Conservation (phyloP, 1,140 invertebrate genomes). For the Drosophila murphyi region DNA sequence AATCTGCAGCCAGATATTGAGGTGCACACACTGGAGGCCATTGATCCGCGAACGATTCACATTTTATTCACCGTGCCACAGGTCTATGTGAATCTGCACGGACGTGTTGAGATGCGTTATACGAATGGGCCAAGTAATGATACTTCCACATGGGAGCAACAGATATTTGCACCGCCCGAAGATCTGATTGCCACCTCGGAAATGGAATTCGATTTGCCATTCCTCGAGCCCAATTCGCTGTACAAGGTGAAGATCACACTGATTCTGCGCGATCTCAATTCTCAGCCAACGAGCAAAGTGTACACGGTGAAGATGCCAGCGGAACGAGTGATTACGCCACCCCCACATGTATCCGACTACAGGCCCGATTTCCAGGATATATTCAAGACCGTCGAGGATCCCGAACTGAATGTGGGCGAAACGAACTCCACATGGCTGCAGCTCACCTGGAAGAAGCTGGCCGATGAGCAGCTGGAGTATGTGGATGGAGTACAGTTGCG, state of each 20-base stretch:
- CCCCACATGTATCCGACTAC: slow-evolving; percentile 77
- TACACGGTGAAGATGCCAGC: slow-evolving; percentile 89
- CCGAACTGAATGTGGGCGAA: slow-evolving; percentile 89
- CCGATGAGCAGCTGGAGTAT: slow-evolving; percentile 90
- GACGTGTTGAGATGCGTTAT: slow-evolving; percentile 92
- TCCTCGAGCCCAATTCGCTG: slow-evolving; percentile 90
- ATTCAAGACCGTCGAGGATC: slow-evolving; percentile 86
- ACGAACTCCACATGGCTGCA: slow-evolving; percentile 91
- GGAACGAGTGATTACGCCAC: slow-evolving; percentile 78
- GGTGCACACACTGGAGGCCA: slow-evolving; percentile 89
- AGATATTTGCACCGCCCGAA: slow-evolving; percentile 93
- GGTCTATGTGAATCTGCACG: slow-evolving; percentile 93
- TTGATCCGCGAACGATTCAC: slow-evolving; percentile 91
- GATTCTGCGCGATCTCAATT: slow-evolving; percentile 89
- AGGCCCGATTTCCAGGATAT: slow-evolving; percentile 82
- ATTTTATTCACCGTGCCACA: slow-evolving; percentile 92
- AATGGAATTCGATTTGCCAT: slow-evolving; percentile 92
- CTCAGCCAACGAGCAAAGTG: slow-evolving; percentile 90
- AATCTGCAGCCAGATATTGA: slow-evolving; percentile 85
- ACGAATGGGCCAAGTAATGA: slow-evolving; percentile 90
- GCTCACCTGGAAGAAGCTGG: slow-evolving; percentile 92
- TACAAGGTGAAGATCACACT: slow-evolving; percentile 93
- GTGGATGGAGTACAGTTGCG: slow-evolving; percentile 87
- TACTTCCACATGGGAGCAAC: slow-evolving; percentile 90
- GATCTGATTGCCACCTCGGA: slow-evolving; percentile 93